Percentiles rank a stretch among this genome's conserved stretches.
These are phyloP conservation scores for Salpingus planirostris DNA, from an alignment of 2,888 invertebrate genomes.

Conservation along the genomic window DNA sequence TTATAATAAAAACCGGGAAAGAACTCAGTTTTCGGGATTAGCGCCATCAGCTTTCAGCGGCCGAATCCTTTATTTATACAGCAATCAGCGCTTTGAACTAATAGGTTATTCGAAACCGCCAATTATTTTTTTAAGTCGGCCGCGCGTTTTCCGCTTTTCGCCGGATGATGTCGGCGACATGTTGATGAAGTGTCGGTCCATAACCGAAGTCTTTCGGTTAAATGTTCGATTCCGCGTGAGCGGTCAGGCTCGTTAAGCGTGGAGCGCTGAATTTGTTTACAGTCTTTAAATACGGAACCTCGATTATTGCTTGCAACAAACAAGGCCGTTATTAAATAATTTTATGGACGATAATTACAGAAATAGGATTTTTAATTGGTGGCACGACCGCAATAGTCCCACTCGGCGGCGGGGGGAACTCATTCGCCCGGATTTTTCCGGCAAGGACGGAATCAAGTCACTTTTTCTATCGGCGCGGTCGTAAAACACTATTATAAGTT, in stretches of 20 bases:
- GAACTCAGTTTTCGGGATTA: too few relatives aligned
- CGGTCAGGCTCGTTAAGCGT: too few relatives aligned
- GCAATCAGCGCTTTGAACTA: too few relatives aligned
- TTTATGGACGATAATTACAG: conserved; percentile 26
- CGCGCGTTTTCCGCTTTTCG: conserved; percentile 7
- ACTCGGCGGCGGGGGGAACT: conserved; percentile 4
- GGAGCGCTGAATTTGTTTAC: not conserved
- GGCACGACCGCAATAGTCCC: conserved; percentile 17
- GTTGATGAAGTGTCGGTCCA: too few relatives aligned
- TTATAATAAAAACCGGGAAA: too few relatives aligned
- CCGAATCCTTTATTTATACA: too few relatives aligned
- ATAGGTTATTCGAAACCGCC: too few relatives aligned
- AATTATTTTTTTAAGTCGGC: too few relatives aligned
- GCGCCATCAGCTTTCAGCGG: too few relatives aligned
- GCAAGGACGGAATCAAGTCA: conserved; percentile 17
- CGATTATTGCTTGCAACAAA: conserved; percentile 1
- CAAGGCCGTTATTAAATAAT: conserved; percentile 25
- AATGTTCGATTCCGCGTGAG: too few relatives aligned
- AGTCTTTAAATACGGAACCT: not conserved
- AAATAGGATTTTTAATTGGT: conserved; percentile 26
- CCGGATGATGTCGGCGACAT: too few relatives aligned
- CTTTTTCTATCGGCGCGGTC: conserved; percentile 16
- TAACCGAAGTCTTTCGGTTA: too few relatives aligned
- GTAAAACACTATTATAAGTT: conserved; percentile 19
- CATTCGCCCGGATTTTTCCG: conserved; percentile 4